Conservation (phyloP, 92 coral and sea anemone genomes). For the Phymanthus crucifer region DNA sequence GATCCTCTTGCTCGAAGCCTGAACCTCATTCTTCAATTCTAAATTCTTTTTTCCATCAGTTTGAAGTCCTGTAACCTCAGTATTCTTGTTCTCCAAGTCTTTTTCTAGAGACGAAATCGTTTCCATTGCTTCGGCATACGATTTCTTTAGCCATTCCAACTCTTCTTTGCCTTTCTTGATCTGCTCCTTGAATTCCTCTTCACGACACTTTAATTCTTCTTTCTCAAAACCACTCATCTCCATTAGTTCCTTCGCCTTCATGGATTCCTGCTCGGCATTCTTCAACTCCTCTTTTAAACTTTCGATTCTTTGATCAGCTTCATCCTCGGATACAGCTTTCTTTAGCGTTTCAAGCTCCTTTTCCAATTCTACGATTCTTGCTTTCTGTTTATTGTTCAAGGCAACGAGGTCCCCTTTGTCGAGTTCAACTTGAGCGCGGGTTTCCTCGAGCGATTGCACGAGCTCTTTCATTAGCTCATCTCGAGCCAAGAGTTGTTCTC, state of each 20-base stretch:
- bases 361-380: conserved; percentile 23
- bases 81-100: conserved; percentile 13
- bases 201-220: conserved; percentile 20
- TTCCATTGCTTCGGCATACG: conserved; percentile 20
- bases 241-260: conserved; percentile 16
- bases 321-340: conserved; percentile 18
- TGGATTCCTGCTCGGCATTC: conserved; percentile 13
- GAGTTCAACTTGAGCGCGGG: conserved; percentile 52
- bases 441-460: conserved; percentile 65
- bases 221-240: conserved; percentile 31
- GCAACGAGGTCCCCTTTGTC: conserved; percentile 54
- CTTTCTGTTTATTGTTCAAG: conserved; percentile 49
- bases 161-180: conserved; percentile 14
- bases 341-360: conserved; percentile 24
- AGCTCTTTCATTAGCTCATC: conserved; percentile 62
- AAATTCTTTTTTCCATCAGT: background rate
- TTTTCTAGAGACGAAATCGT: conserved; percentile 15
- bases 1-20: background rate
- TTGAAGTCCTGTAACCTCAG: background rate
- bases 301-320: conserved; percentile 3
- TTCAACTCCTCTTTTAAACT: conserved; percentile 45
- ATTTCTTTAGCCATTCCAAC: conserved; percentile 7
- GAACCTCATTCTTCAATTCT: background rate
- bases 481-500: conserved; percentile 42
- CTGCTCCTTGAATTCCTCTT: conserved; percentile 14